Conservation (phyloP, 2,113 vertebrate genomes). For the Gyps fulvus region DNA sequence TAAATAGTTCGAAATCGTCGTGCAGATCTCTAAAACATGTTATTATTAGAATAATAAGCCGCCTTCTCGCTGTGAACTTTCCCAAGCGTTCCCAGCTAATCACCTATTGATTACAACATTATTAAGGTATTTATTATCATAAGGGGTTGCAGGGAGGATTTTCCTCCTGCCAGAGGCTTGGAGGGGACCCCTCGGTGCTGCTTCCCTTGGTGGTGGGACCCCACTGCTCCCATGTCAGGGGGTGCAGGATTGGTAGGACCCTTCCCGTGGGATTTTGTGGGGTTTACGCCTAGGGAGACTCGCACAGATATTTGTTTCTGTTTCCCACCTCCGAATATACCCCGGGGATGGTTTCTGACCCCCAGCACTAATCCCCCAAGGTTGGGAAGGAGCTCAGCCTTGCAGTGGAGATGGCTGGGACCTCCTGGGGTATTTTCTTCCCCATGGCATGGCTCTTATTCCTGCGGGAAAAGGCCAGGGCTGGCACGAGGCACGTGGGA, state of each 20-base stretch:
- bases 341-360: neutral
- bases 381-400: neutral
- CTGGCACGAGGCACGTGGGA: neutral
- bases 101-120: neutral
- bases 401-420: too few relatives aligned
- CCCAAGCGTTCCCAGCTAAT: neutral
- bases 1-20: neutral
- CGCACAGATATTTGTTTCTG: neutral
- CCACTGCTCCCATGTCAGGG: neutral
- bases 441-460: accelerated
- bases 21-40: neutral
- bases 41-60: neutral
- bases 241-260: too few relatives aligned
- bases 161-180: neutral
- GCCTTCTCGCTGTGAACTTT: neutral
- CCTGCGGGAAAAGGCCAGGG: neutral
- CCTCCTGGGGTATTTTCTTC: neutral
- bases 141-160: neutral
- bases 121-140: neutral
- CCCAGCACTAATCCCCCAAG: neutral
- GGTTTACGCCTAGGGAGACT: neutral
- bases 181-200: neutral
- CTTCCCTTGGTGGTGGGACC: neutral
- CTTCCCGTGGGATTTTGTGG: neutral
- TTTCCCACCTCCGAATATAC: neutral